Percentiles rank a stretch among this genome's conserved stretches.
These are phyloP conservation scores for Apodemus sylvaticus DNA, from an alignment of 2,113 vertebrate species.

Conservation along the genomic window DNA sequence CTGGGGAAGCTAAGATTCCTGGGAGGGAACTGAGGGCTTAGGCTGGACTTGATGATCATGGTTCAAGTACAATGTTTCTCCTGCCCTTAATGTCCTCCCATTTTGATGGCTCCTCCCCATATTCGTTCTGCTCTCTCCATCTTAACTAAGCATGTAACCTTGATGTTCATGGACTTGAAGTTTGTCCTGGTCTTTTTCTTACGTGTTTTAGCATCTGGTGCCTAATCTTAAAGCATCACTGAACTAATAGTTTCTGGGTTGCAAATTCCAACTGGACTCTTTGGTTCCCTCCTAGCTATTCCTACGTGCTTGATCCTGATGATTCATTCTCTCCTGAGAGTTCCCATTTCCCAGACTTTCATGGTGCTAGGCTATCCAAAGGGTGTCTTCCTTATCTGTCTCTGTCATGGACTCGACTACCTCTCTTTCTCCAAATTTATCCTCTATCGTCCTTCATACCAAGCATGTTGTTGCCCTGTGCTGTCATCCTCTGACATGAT, in stretches of 20 bases:
- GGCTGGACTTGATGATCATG: background rate
- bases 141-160: background rate
- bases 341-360: background rate
- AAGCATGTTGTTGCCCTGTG: fast-evolving
- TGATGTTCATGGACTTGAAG: background rate
- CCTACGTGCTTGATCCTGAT: background rate
- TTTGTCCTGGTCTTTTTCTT: background rate
- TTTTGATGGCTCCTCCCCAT: background rate
- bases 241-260: background rate
- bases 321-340: background rate
- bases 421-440: background rate
- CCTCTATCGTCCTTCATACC: background rate
- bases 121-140: background rate
- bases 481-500: background rate
- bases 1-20: background rate
- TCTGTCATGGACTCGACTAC: background rate
- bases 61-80: background rate
- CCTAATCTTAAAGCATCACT: background rate
- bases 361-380: no score
- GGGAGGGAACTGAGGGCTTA: background rate
- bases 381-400: background rate
- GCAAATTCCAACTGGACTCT: background rate
- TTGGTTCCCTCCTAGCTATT: background rate
- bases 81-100: background rate
- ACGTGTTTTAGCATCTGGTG: background rate